Conservation (phyloP, 2,797 vertebrate genomes). For the Epinephelus coioides region DNA sequence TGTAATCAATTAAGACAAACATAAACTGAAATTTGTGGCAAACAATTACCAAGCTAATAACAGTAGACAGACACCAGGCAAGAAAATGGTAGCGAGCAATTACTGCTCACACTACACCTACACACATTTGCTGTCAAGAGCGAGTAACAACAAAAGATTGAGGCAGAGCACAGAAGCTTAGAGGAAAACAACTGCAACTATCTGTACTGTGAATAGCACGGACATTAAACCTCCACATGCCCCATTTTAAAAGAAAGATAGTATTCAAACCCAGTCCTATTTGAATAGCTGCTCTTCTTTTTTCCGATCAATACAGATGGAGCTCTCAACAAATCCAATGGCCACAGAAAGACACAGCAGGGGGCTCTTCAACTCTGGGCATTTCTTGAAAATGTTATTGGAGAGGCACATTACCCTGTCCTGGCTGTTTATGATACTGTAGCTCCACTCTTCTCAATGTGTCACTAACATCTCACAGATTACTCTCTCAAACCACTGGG, state of each 20-base stretch:
- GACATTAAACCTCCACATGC: conserved; percentile 33
- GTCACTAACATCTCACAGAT: conserved; percentile 13
- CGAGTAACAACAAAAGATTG: conserved; percentile 46
- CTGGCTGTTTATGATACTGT: conserved; percentile 22
- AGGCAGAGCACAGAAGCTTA: conserved; percentile 27
- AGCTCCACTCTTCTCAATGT: conserved; percentile 24
- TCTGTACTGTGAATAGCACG: conserved; percentile 31
- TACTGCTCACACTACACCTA: conserved; percentile 35
- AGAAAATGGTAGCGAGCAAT: conserved; percentile 43
- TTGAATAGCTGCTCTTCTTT: conserved; percentile 47
- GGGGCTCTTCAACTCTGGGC: conserved; percentile 27
- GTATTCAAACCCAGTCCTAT: conserved; percentile 41
- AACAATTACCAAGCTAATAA: conserved; percentile 39
- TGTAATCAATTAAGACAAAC: conserved; percentile 27
- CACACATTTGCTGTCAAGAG: conserved; percentile 35
- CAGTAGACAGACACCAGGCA: not conserved
- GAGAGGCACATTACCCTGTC: conserved; percentile 14
- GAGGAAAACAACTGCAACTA: conserved; percentile 51
- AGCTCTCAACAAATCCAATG: conserved; percentile 56
- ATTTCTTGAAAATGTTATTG: conserved; percentile 42
- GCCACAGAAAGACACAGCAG: conserved; percentile 40
- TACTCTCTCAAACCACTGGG: conserved; percentile 11
- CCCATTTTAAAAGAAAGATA: conserved; percentile 30
- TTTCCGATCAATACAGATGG: conserved; percentile 64
- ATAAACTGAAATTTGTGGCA: conserved; percentile 32